Conservation (phyloP, 2,888 invertebrate species). For the Malacosoma neustria region DNA sequence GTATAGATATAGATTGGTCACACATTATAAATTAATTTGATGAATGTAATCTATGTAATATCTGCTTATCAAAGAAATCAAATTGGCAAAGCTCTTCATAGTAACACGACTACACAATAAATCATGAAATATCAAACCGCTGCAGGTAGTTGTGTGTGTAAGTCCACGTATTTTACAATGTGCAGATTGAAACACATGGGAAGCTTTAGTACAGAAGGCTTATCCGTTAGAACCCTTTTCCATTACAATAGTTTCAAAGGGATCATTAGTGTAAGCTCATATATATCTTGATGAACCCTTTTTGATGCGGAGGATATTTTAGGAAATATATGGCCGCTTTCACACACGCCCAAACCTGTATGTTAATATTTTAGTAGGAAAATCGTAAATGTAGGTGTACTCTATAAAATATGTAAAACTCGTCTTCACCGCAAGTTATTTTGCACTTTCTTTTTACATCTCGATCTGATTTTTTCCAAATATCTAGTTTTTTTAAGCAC, state of each 20-base stretch:
- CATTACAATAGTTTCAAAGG: slow-evolving; percentile 37
- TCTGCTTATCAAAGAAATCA: too few species aligned
- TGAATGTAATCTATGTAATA: too few species aligned
- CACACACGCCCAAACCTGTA: slow-evolving; percentile 5
- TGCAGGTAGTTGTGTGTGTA: too few species aligned
- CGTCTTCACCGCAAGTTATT: not conserved
- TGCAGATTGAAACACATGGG: slow-evolving; percentile 36
- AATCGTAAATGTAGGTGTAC: not conserved
- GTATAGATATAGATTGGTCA: too few species aligned
- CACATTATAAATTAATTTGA: too few species aligned
- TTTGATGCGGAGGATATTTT: slow-evolving; percentile 13
- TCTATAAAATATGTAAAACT: not conserved
- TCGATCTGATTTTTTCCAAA: too few species aligned
- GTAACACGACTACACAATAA: too few species aligned
- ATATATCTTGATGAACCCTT: slow-evolving; percentile 35
- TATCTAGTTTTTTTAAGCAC: too few species aligned
- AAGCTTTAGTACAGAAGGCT: slow-evolving; percentile 26
- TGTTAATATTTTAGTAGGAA: not conserved
- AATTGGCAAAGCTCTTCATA: too few species aligned
- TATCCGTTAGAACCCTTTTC: slow-evolving; percentile 37
- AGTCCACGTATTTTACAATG: too few species aligned
- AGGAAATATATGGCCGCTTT: slow-evolving; percentile 18
- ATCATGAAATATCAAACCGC: too few species aligned
- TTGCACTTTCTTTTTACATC: too few species aligned
- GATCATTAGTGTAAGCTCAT: slow-evolving; percentile 33